A percentile compares a stretch with the other conserved stretches of the same genome.
Evolutionary conservation across 2,797 vertebrate species (phyloP).

Genomic region (Melanogrammus aeglefinus): DNA sequence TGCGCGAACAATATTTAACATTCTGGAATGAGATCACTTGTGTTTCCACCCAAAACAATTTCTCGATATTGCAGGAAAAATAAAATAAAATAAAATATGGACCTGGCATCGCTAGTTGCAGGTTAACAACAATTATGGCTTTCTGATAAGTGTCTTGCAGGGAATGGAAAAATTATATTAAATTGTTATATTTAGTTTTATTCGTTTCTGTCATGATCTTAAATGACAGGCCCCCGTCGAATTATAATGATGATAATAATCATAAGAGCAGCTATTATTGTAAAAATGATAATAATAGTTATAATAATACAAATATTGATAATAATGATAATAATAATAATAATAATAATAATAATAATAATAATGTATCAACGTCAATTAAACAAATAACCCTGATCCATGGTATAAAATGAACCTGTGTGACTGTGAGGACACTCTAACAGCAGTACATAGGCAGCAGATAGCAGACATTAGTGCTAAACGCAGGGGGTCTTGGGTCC

Average conservation of each 20-base stretch:
- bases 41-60: constrained; percentile 32
- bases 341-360: neutral
- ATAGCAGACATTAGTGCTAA: constrained; percentile 26
- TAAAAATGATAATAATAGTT: neutral
- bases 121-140: constrained; percentile 19
- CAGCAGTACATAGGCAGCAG: constrained; percentile 54
- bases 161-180: neutral
- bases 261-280: neutral
- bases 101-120: constrained; percentile 27
- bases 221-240: neutral
- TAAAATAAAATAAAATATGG: constrained; percentile 15
- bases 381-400: neutral
- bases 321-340: neutral
- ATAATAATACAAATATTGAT: neutral
- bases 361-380: constrained; percentile 14
- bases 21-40: constrained; percentile 69
- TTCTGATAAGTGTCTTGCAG: constrained; percentile 28
- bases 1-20: constrained; percentile 75
- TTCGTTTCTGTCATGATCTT: neutral
- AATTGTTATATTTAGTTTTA: neutral
- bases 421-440: constrained; percentile 31
- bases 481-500: constrained; percentile 51
- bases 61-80: constrained; percentile 27
- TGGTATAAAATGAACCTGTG: constrained; percentile 6
- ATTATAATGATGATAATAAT: neutral